phyloP scores from a whole-genome alignment of 2,113 vertebrate species.

The Aepyceros melampus region DNA sequence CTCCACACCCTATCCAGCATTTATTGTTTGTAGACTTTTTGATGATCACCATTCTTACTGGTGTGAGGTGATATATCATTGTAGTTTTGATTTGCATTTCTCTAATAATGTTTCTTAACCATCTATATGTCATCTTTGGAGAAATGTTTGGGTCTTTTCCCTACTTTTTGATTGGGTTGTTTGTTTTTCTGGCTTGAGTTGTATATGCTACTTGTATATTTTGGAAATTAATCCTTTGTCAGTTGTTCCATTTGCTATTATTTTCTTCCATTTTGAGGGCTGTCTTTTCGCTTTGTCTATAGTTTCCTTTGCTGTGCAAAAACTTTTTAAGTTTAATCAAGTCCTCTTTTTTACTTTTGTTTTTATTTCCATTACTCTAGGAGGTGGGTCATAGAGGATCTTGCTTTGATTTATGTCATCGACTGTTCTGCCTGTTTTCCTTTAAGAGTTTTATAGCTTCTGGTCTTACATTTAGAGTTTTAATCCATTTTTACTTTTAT shows the following conservation, averaged over 20 bases:
- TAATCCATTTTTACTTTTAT: background rate
- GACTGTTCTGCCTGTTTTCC: background rate
- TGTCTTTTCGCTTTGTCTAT: background rate
- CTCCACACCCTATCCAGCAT: background rate
- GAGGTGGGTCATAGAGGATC: background rate
- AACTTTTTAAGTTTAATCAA: background rate
- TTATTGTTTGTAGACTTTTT: background rate
- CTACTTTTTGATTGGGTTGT: background rate
- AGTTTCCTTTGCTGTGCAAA: background rate
- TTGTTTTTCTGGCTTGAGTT: background rate
- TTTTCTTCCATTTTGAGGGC: background rate
- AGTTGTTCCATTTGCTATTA: background rate
- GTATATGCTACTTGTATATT: background rate
- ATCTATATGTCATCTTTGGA: background rate
- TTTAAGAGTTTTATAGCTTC: background rate
- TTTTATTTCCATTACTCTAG: background rate
- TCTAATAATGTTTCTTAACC: background rate
- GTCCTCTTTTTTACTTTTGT: background rate
- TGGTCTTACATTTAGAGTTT: background rate
- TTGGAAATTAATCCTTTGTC: background rate
- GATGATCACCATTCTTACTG: background rate
- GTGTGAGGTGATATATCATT: background rate
- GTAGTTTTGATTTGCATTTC: background rate
- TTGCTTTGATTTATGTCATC: background rate
- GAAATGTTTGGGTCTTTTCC: background rate